phyloP scores from a whole-genome alignment of 2,888 invertebrate genomes.

The Crepidodera aurea region DNA sequence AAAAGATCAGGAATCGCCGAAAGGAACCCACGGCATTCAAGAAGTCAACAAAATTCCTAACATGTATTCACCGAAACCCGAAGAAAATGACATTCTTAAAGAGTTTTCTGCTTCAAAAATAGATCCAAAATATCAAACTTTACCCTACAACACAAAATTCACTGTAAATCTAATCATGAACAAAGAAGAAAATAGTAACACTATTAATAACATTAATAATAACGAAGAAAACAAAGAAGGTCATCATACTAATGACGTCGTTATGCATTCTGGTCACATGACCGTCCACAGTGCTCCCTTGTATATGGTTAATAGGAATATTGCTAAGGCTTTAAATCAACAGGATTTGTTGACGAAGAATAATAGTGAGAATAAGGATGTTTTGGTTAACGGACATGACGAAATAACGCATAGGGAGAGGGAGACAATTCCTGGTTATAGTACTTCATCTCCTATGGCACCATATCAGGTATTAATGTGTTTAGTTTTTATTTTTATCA shows the following conservation, averaged over 20 bases:
- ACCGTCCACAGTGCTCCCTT: conserved; percentile 67
- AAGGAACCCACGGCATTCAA: conserved; percentile 46
- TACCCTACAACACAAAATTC: conserved; percentile 90
- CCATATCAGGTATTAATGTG: conserved; percentile 50
- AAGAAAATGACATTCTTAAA: conserved; percentile 64
- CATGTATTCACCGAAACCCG: conserved; percentile 36
- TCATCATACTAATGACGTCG: neutral
- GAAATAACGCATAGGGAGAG: conserved; percentile 36
- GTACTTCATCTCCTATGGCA: conserved; percentile 34
- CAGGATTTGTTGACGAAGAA: conserved; percentile 57
- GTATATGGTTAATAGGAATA: conserved; percentile 70
- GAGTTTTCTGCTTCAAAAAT: conserved; percentile 83
- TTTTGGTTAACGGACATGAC: conserved; percentile 24
- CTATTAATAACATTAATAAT: conserved; percentile 49
- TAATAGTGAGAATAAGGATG: conserved; percentile 44
- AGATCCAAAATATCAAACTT: conserved; percentile 90
- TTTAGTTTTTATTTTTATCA: neutral
- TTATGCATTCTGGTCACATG: conserved; percentile 57
- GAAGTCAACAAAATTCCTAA: conserved; percentile 52
- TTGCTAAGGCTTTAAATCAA: conserved; percentile 71
- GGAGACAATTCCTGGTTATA: conserved; percentile 42
- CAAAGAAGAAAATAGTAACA: conserved; percentile 46
- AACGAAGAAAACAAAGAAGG: conserved; percentile 50
- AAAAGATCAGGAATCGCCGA: conserved; percentile 51
- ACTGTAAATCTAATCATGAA: conserved; percentile 67